These are phyloP conservation scores for Biston betularia DNA, from an alignment of 2,888 invertebrate genomes.

Conservation along the genomic window DNA sequence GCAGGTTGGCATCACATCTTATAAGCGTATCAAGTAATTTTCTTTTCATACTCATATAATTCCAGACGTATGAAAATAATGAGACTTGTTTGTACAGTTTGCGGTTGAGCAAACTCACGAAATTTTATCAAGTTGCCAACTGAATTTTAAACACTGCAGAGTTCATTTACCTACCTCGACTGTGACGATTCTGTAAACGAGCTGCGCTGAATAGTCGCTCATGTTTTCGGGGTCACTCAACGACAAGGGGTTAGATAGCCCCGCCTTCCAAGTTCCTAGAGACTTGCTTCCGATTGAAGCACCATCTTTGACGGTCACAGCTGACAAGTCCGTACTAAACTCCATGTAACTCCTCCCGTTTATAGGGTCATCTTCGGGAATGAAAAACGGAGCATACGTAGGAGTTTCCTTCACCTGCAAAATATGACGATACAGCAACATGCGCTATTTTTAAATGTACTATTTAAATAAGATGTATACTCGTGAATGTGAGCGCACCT, in stretches of 20 bases:
- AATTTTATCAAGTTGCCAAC: constrained; percentile 67
- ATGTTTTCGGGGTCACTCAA: constrained; percentile 89
- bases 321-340: constrained; percentile 90
- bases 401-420: constrained; percentile 87
- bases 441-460: constrained; percentile 33
- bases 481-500: constrained; percentile 78
- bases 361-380: constrained; percentile 86
- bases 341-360: constrained; percentile 92
- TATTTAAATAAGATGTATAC: constrained; percentile 22
- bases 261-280: constrained; percentile 92
- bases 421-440: constrained; percentile 20
- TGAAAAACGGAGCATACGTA: constrained; percentile 89
- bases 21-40: constrained; percentile 26
- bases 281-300: constrained; percentile 90
- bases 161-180: constrained; percentile 90
- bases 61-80: constrained; percentile 53
- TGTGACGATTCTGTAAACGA: constrained; percentile 95
- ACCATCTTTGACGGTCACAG: constrained; percentile 90
- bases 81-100: constrained; percentile 69
- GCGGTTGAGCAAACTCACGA: constrained; percentile 64
- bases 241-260: constrained; percentile 88
- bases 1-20: constrained; percentile 2
- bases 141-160: constrained; percentile 64
- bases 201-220: constrained; percentile 91
- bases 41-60: constrained; percentile 50